Conservation (phyloP, 2,797 vertebrate species). For the Coranthus polyacanthus region DNA sequence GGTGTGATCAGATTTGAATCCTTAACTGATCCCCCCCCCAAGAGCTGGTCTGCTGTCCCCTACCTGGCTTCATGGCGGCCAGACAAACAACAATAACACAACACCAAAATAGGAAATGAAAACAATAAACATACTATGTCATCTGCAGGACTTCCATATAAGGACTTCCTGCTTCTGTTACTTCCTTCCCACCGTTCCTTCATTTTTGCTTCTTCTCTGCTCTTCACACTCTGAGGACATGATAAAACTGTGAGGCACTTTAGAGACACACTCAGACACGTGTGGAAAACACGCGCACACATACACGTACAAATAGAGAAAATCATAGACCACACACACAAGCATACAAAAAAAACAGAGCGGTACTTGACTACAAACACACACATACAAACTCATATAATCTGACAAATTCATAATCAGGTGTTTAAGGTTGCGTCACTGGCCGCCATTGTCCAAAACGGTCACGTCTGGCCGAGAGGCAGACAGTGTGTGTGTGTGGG, state of each 20-base stretch:
- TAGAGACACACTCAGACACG: constrained; percentile 96
- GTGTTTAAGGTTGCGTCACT: constrained; percentile 80
- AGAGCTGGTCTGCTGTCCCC: constrained; percentile 74
- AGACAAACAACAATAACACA: constrained; percentile 75
- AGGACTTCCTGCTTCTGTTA: constrained; percentile 55
- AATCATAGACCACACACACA: constrained; percentile 78
- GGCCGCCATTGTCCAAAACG: constrained; percentile 80
- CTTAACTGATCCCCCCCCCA: constrained; percentile 55
- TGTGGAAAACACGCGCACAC: constrained; percentile 82
- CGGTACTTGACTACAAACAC: constrained; percentile 76
- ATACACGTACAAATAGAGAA: constrained; percentile 63
- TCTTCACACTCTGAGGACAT: constrained; percentile 90
- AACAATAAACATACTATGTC: constrained; percentile 62
- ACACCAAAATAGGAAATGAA: constrained; percentile 73
- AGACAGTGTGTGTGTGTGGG: constrained; percentile 64
- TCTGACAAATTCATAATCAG: constrained; percentile 72
- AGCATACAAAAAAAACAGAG: constrained; percentile 73
- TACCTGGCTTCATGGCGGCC: constrained; percentile 74
- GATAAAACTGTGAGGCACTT: constrained; percentile 99
- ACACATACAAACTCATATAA: constrained; percentile 79
- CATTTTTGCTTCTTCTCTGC: constrained; percentile 54
- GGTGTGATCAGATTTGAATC: constrained; percentile 56
- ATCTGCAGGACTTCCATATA: constrained; percentile 54
- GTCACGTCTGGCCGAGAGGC: constrained; percentile 70
- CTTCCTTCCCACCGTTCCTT: constrained; percentile 41